phyloP scores from a whole-genome alignment of 2,113 vertebrate species.

The Sinocyclocheilus anshuiensis region DNA sequence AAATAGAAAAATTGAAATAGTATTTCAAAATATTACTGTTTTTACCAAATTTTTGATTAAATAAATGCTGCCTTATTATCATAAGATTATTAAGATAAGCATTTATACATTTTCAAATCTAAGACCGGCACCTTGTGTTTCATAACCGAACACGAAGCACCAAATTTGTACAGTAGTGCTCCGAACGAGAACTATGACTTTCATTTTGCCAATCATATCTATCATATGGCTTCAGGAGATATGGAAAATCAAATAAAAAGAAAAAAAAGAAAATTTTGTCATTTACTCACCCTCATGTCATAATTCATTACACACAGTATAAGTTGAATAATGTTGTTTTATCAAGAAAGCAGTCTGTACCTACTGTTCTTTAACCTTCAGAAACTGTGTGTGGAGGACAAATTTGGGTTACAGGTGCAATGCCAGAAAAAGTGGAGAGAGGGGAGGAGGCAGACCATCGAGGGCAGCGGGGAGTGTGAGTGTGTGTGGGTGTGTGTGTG shows the following conservation, averaged over 20 bases:
- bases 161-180: too few species aligned
- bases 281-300: background rate
- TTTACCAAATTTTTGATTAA: background rate
- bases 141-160: too few species aligned
- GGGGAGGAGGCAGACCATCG: background rate
- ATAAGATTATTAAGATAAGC: too few species aligned
- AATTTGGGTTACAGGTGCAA: slow-evolving; percentile 10
- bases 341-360: background rate
- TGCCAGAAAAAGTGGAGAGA: background rate
- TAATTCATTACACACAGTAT: background rate
- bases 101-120: background rate
- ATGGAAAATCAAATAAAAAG: too few species aligned
- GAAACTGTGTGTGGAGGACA: background rate
- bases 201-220: too few species aligned
- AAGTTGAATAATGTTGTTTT: background rate
- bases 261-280: background rate
- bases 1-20: too few species aligned
- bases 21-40: background rate
- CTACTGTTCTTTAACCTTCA: slow-evolving; percentile 2
- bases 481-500: background rate
- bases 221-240: too few species aligned
- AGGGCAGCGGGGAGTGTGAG: background rate
- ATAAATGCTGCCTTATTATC: too few species aligned
- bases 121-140: background rate
- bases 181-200: too few species aligned